phyloP scores from a whole-genome alignment of 2,888 invertebrate genomes.

The Phortica okadai region DNA sequence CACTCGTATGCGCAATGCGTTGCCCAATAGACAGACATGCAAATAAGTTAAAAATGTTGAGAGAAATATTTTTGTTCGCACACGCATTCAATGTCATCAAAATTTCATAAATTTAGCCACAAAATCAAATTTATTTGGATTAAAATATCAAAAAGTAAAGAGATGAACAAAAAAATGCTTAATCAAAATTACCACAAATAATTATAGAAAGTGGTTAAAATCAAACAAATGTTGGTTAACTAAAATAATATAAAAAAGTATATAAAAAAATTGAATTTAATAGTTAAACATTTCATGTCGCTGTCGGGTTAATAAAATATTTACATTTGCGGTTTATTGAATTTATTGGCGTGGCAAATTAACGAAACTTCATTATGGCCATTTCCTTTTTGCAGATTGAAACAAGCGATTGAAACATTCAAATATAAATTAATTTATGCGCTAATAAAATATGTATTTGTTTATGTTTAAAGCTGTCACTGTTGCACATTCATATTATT shows the following conservation, averaged over 20 bases:
- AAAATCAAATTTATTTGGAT: not conserved
- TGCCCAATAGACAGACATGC: too few species aligned
- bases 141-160: not conserved
- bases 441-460: conserved; percentile 2
- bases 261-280: conserved; percentile 46
- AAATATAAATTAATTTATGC: conserved; percentile 8
- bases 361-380: conserved; percentile 63
- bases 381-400: not conserved
- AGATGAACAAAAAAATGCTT: not conserved
- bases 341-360: conserved; percentile 58
- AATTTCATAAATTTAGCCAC: not conserved
- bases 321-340: conserved; percentile 57
- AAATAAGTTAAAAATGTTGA: too few species aligned
- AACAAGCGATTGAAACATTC: not conserved
- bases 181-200: not conserved
- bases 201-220: not conserved
- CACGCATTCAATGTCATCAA: not conserved
- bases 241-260: conserved; percentile 25
- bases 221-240: not conserved
- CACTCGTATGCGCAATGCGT: too few species aligned
- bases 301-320: conserved; percentile 64
- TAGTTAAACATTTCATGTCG: conserved; percentile 56
- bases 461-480: not conserved
- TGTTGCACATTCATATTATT: not conserved
- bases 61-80: too few species aligned